Evolutionary conservation across 2,888 invertebrate genomes (phyloP).

Genomic region (Napeogenes sylphis): DNA sequence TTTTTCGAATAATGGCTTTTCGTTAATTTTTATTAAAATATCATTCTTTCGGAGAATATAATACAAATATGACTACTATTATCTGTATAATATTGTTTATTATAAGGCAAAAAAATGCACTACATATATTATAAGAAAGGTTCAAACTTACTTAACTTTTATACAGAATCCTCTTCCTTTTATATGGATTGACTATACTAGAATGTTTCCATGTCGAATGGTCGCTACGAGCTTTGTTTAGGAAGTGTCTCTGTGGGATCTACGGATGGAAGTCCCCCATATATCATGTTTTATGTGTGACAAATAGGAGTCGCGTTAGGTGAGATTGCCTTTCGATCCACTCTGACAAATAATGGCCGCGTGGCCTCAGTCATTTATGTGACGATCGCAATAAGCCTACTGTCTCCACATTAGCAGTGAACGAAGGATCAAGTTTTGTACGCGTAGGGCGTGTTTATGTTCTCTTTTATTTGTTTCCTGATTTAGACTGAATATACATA

Average conservation of each 20-base stretch:
- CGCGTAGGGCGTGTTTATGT: slow-evolving; percentile 30
- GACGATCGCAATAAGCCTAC: slow-evolving; percentile 65
- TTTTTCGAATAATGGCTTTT: too few species aligned
- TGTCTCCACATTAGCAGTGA: slow-evolving; percentile 50
- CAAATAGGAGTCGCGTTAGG: slow-evolving; percentile 72
- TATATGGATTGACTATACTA: slow-evolving; percentile 18
- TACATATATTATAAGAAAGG: too few species aligned
- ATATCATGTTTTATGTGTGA: slow-evolving; percentile 74
- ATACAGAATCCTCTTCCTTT: slow-evolving; percentile 11
- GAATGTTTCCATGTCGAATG: slow-evolving; percentile 21
- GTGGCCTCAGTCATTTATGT: slow-evolving; percentile 64
- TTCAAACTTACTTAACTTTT: neutral
- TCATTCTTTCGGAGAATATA: too few species aligned
- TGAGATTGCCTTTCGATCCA: slow-evolving; percentile 74
- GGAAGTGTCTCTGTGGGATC: slow-evolving; percentile 43
- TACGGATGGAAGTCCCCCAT: slow-evolving; percentile 55
- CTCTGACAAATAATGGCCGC: slow-evolving; percentile 73
- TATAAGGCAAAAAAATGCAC: too few species aligned
- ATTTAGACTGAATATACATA: neutral
- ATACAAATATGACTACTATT: too few species aligned
- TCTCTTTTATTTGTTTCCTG: slow-evolving; percentile 11
- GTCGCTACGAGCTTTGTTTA: slow-evolving; percentile 18
- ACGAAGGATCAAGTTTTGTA: slow-evolving; percentile 50
- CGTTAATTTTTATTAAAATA: too few species aligned
- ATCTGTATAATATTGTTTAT: too few species aligned